Base-by-base conservation (phyloP, 2,888 invertebrate species). In the Strigamia transsilvanica region DNA sequence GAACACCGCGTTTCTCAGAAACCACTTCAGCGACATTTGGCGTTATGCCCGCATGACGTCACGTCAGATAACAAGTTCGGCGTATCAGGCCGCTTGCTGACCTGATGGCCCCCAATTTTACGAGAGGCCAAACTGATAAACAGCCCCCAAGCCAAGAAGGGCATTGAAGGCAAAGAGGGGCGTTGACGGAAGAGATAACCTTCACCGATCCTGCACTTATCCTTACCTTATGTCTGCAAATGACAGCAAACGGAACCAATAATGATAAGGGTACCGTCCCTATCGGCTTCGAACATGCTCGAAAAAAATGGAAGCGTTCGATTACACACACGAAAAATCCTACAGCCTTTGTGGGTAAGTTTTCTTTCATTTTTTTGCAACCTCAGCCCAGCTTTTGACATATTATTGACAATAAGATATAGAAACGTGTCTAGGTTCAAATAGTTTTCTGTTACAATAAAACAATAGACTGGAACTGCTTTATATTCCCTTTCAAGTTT, bases 101-200 rank as follows among this genome's bases (percentile, higher is more conserved):
- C 73, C 73, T 73, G 73, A 73, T 73, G 73, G 73, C 27, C 32
- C 73, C 73, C 73, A 73, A 73, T 73, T 73, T 73, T 73, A 73
- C 73, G 73, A 73, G 73, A 73, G 73, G 73, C 73, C 73, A 73
- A 73, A n/a, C 73, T 73, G 73, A 73, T 73, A 73, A 73, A 73
- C 73, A 73, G 73, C 73, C 73, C 73, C 5, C 32, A 27, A 27
- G 73, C 32, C 73, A 73, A 27, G 15, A 13, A 27, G 73, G 73
- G 73, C 73, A 73, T 27, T 27, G 27, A 12, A 32, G 73, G 73
- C 32, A 56, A 18, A 32, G 73, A 27, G 27, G 73, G 73, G 73
- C 32, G 73, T 73, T 73, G 73, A 73, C 73, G 73, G 73, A 73
- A 73, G 32, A 73, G 73, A 73, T 73, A 73, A 73, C 27, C 73